phyloP scores from a whole-genome alignment of 2,888 invertebrate species.

The Erannis defoliaria region DNA sequence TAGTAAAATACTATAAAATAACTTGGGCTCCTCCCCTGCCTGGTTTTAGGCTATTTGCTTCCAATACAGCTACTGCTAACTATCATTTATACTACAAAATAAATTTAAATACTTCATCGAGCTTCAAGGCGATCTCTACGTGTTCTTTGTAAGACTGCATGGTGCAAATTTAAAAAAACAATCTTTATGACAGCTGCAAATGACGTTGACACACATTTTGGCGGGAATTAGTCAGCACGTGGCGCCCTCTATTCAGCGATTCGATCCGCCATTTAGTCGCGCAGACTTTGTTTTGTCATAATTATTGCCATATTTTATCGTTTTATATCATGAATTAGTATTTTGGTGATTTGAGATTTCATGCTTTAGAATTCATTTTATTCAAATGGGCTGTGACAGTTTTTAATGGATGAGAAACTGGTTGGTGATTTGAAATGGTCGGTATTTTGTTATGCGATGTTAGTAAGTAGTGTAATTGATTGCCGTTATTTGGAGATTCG shows the following conservation, averaged over 20 bases:
- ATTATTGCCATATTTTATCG: constrained; percentile 55
- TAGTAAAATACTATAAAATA: no score
- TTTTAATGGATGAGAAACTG: constrained; percentile 42
- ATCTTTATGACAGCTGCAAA: constrained; percentile 55
- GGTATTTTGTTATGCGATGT: constrained; percentile 4
- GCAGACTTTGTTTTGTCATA: constrained; percentile 67
- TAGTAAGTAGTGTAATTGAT: no score
- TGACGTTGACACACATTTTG: constrained; percentile 72
- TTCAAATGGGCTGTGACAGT: constrained; percentile 60
- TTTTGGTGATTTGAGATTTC: constrained; percentile 55
- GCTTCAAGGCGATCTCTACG: no score
- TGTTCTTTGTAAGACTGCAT: no score
- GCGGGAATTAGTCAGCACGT: constrained; percentile 68
- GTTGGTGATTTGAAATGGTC: constrained; percentile 39
- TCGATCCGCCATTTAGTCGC: constrained; percentile 64
- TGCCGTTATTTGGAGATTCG: no score
- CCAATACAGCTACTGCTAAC: no score
- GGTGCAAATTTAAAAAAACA: constrained; percentile 32
- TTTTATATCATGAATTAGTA: constrained; percentile 57
- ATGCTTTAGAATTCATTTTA: constrained; percentile 59
- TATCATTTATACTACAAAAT: no score
- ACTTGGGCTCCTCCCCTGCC: no score
- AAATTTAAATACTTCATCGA: no score
- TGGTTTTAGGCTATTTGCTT: no score
- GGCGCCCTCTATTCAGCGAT: constrained; percentile 74